Percentiles rank a stretch among this genome's conserved stretches.
phyloP scores from a whole-genome alignment of 2,113 vertebrate genomes.

The Halcyon senegalensis region DNA sequence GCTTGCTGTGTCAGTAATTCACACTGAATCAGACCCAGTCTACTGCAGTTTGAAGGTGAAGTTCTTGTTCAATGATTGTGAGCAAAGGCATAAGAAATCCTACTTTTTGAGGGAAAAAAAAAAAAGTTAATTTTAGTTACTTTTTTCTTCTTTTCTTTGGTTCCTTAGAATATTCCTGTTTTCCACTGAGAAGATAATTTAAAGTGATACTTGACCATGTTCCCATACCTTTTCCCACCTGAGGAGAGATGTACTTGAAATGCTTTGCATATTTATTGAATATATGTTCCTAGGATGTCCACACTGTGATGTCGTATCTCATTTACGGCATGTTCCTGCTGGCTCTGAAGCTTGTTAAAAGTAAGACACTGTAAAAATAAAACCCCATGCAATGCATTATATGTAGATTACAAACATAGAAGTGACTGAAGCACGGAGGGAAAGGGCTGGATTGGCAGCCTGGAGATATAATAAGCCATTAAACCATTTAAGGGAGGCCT shows the following conservation, averaged over 20 bases:
- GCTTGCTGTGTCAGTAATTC: not conserved
- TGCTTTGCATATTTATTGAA: slow-evolving; percentile 64
- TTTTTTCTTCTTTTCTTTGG: not conserved
- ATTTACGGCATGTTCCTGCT: slow-evolving; percentile 51
- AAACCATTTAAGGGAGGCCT: slow-evolving; percentile 40
- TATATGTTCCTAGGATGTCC: slow-evolving; percentile 23
- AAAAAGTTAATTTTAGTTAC: not conserved
- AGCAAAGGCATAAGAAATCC: not conserved
- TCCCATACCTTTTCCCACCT: slow-evolving; percentile 34
- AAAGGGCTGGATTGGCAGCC: slow-evolving; percentile 26
- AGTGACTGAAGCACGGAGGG: slow-evolving; percentile 40
- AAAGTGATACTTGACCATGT: slow-evolving; percentile 8
- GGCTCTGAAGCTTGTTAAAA: slow-evolving; percentile 47
- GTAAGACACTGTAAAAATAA: slow-evolving; percentile 4
- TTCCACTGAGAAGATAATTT: slow-evolving; percentile 30
- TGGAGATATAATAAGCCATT: slow-evolving; percentile 53
- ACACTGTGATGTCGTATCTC: not conserved
- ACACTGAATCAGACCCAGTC: not conserved
- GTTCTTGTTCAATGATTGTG: not conserved
- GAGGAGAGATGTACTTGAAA: slow-evolving; percentile 28
- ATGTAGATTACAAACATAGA: slow-evolving; percentile 22
- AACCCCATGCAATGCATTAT: not conserved
- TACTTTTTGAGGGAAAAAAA: not conserved
- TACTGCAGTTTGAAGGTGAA: not conserved
- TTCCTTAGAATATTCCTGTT: slow-evolving; percentile 1